Evolutionary conservation across 2,797 vertebrate species (phyloP), one percentile per base, ranked within the genome.

Genomic region (Silurus aristotelis): DNA sequence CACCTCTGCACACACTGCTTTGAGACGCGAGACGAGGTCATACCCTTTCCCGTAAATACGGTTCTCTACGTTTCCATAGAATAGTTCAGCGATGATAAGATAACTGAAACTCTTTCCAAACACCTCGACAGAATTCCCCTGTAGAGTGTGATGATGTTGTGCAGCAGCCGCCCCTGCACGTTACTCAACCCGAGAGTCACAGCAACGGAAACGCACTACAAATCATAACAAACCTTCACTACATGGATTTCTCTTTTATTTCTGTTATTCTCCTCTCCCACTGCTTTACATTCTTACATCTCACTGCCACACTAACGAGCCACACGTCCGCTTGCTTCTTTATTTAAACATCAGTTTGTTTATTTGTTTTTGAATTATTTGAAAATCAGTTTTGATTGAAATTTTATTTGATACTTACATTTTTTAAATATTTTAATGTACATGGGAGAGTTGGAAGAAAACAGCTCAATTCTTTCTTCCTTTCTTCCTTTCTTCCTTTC

Each of bases 181-280:
- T 75, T 58, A 76, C n/a, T 85, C 84, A 73, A 31, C 72, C 19
- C 66, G 76, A 78, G 84, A 85, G 58, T 75, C 68, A 68, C 48
- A 10, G 52, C 66, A 31, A 31, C 17, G 70, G 70, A 60, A 75
- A 83, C 38, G 31, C 70, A 20, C 25, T 60, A 14, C 19, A 38
- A 14, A 61, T 13, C 2, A 43, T 15, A 43, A 70, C 27, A 66
- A 82, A 25, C 66, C 66, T 82, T 56, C 48, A 43, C 66, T 17
- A 67, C 20, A 56, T 14, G 48, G 10, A 78, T 13, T 58, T 61
- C 38, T 46, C 77, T 64, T 22, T 7, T 48, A 67, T 75, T 52
- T 52, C 48, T 52, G 0, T 52, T 10, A 52, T 52, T 76, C 19
- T 2, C 71, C 22, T 15, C 31, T 17, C 48, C 25, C 73, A 31